Conservation (phyloP, 2,888 invertebrate species). For the Therioaphis trifolii region DNA sequence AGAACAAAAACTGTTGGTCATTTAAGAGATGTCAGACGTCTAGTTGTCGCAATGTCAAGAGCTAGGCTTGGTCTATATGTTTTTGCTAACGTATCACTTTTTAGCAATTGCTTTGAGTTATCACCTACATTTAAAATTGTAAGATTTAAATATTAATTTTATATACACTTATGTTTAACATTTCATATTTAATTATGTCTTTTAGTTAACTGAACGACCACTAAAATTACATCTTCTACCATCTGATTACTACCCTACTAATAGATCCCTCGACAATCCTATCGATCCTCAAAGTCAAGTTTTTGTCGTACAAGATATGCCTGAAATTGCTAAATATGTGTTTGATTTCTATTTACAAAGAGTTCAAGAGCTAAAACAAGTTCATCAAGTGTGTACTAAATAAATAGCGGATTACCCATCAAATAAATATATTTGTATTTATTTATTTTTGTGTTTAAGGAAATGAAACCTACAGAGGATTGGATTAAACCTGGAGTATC, state of each 20-base stretch:
- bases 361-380: slow-evolving; percentile 74
- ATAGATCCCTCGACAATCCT: slow-evolving; percentile 71
- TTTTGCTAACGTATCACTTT: slow-evolving; percentile 91
- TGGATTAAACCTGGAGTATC: slow-evolving; percentile 49
- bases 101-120: slow-evolving; percentile 96
- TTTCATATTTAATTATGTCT: slow-evolving; percentile 65
- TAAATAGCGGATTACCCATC: background rate
- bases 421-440: background rate
- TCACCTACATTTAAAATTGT: slow-evolving; percentile 94
- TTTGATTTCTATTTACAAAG: slow-evolving; percentile 89
- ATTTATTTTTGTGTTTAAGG: slow-evolving; percentile 24
- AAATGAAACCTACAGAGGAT: slow-evolving; percentile 20
- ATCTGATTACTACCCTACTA: slow-evolving; percentile 82
- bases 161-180: background rate
- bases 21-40: slow-evolving; percentile 92
- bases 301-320: slow-evolving; percentile 84
- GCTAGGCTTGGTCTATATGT: slow-evolving; percentile 96
- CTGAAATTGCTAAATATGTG: slow-evolving; percentile 94
- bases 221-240: slow-evolving; percentile 82
- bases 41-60: slow-evolving; percentile 98
- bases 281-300: slow-evolving; percentile 70
- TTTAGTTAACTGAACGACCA: slow-evolving; percentile 83
- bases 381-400: slow-evolving; percentile 53
- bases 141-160: slow-evolving; percentile 65
- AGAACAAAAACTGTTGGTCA: slow-evolving; percentile 98